A percentile compares a stretch with the other conserved stretches of the same genome.
phyloP scores from a whole-genome alignment of 2,888 invertebrate genomes.

The Himalopsyche kuldschensis region DNA sequence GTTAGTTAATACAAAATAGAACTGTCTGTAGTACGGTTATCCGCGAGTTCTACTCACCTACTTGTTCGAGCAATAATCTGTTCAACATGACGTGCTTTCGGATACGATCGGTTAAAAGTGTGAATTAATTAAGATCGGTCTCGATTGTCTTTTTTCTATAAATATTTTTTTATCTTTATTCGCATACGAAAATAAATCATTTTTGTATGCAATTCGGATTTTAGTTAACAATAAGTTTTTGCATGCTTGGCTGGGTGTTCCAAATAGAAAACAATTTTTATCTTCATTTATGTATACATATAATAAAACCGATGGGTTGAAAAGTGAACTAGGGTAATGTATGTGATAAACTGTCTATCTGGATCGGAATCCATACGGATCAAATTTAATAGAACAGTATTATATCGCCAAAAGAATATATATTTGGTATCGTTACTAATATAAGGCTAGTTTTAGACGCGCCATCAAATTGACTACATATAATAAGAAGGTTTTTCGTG shows the following conservation, averaged over 20 bases:
- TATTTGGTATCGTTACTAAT: too few species aligned
- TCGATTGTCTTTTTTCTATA: not conserved
- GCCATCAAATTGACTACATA: too few species aligned
- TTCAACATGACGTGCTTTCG: constrained; percentile 8
- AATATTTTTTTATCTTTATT: not conserved
- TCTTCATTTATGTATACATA: too few species aligned
- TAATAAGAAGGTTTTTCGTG: too few species aligned
- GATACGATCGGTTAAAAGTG: constrained; percentile 8
- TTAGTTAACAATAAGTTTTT: not conserved
- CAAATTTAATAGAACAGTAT: too few species aligned
- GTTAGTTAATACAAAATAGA: not conserved
- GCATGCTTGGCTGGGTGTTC: not conserved
- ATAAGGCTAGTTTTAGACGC: too few species aligned
- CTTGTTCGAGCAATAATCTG: constrained; percentile 5
- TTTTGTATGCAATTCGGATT: not conserved
- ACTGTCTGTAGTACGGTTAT: constrained; percentile 9
- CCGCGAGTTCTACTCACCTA: constrained; percentile 28
- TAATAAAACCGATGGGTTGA: too few species aligned
- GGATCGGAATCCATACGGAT: too few species aligned
- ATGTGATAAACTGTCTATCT: too few species aligned
- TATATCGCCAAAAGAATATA: too few species aligned
- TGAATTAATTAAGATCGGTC: not conserved
- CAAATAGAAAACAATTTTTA: not conserved
- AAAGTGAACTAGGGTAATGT: too few species aligned
- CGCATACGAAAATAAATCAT: not conserved